Base-by-base conservation (phyloP, 2,888 invertebrate genomes). In the Vannuccia rotundouncinata region DNA sequence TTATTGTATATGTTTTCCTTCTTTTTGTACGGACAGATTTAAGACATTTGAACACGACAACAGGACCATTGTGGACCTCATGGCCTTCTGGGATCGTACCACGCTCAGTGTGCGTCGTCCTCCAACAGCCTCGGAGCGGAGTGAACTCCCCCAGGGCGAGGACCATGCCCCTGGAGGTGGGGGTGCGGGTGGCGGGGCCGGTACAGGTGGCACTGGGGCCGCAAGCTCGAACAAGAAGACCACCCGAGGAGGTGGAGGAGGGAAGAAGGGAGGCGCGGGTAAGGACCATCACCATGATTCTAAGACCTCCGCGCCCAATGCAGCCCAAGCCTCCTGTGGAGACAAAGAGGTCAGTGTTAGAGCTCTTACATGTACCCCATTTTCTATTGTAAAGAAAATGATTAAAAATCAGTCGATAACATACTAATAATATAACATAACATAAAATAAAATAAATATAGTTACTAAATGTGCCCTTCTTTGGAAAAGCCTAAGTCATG, bases 31-130 rank as follows among this genome's bases (percentile, higher is more conserved):
- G n/a, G 82, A n/a, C 81, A 86, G 86, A 81, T 88, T 88, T 84
- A 84, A 85, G 1, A 86, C 86, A 30, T 87, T 86, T 84, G 88
- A 88, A 79, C 84, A 84, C 76, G 82, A 83, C 10, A 84, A 84
- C 79, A 86, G 86, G 81, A 87, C 87, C 27, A 84, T 88, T 25
- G 79, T 80, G 27, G 86, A 87, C n/a, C 82, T 88, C 79, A 83
- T 87, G 17, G 87, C 87, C 28, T 84, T 82, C 82, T 88, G 88
- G 88, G 88, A 88, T 80, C 84, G 88, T n/a, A 84, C 85, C 0
- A 83, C 84, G 0, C 83, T 86, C n/a, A 82, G 82, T 27, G 80
- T 85, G 0, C 84, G 84, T 73, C 84, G 86, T 1, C 86, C 87
- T 5, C 83, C 84, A 1, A 86, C 86, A 29, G 87, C 87, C 0